Conservation (phyloP, 2,113 vertebrate genomes). For the Tauraco erythrolophus region DNA sequence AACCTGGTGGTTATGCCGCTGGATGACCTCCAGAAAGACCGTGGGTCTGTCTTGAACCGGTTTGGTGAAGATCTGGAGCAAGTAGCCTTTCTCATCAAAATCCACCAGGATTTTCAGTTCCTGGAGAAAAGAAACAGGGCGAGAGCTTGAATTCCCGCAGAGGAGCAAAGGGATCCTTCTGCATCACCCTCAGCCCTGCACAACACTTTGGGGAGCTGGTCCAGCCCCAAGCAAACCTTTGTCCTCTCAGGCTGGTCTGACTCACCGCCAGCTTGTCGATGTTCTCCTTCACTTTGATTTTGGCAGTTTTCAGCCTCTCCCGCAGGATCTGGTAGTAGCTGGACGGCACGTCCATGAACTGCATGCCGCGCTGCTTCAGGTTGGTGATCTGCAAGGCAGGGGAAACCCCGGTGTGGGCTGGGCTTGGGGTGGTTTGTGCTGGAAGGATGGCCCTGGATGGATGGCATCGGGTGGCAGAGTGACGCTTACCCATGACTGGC, state of each 20-base stretch:
- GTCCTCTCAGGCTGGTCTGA: background rate
- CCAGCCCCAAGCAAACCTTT: background rate
- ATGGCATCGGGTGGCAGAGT: accelerated
- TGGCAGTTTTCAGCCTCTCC: slow-evolving; percentile 85
- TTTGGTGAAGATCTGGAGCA: slow-evolving; percentile 98
- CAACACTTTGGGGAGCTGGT: background rate
- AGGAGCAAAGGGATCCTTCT: background rate
- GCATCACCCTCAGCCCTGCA: background rate
- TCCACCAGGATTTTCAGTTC: slow-evolving; percentile 94
- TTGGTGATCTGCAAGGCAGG: slow-evolving; percentile 82
- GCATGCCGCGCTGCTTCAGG: slow-evolving; percentile 88
- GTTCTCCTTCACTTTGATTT: slow-evolving; percentile 88
- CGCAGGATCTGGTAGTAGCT: slow-evolving; percentile 89
- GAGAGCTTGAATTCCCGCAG: accelerated
- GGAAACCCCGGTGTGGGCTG: background rate
- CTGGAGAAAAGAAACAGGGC: slow-evolving; percentile 58
- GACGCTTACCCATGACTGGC: background rate
- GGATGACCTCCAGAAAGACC: slow-evolving; percentile 94
- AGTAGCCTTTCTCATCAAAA: slow-evolving; percentile 93
- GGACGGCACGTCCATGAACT: slow-evolving; percentile 90
- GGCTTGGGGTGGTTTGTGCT: background rate
- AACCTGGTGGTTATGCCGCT: slow-evolving; percentile 96
- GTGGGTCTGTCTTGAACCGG: slow-evolving; percentile 97
- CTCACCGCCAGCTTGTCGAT: slow-evolving; percentile 86
- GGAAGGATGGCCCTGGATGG: background rate